These are phyloP conservation scores for Pseudobourletiella spinata DNA, from an alignment of 1,140 invertebrate genomes.

Conservation along the genomic window DNA sequence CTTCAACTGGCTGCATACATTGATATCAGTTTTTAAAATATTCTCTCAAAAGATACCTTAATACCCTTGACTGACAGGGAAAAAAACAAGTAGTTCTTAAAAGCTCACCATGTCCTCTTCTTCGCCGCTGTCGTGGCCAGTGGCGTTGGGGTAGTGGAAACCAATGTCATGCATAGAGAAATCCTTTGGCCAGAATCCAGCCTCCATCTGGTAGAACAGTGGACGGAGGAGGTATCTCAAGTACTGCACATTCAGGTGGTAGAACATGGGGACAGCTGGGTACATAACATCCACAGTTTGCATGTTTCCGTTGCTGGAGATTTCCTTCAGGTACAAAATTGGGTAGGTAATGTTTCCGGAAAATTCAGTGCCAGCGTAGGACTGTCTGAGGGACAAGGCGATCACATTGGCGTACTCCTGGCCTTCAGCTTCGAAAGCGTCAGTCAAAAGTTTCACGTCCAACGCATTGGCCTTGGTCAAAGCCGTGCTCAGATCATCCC, in stretches of 20 bases:
- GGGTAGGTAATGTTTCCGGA: slow-evolving; percentile 9
- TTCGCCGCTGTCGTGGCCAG: slow-evolving; percentile 15
- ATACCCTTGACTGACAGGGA: too few species aligned
- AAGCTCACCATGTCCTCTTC: slow-evolving; percentile 23
- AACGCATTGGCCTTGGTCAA: neutral
- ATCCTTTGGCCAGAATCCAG: slow-evolving; percentile 13
- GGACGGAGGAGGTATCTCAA: slow-evolving; percentile 16
- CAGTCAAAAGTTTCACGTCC: slow-evolving; percentile 19
- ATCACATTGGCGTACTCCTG: slow-evolving; percentile 30
- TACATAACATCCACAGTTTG: slow-evolving; percentile 32
- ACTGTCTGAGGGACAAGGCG: slow-evolving; percentile 24
- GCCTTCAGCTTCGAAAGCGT: slow-evolving; percentile 12
- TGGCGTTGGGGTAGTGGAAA: slow-evolving; percentile 20
- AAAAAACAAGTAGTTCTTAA: too few species aligned
- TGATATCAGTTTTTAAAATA: neutral
- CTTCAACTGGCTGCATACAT: slow-evolving; percentile 28
- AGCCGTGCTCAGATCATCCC: slow-evolving; percentile 5
- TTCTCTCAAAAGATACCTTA: neutral
- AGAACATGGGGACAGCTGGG: slow-evolving; percentile 13
- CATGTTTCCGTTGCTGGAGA: slow-evolving; percentile 16
- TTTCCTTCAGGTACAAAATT: slow-evolving; percentile 28
- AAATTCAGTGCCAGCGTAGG: slow-evolving; percentile 17
- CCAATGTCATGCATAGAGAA: slow-evolving; percentile 30
- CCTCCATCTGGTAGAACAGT: slow-evolving; percentile 29
- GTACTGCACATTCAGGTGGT: slow-evolving; percentile 21